These are phyloP conservation scores for Xestoiulus laeticollis DNA, from an alignment of 2,888 invertebrate genomes.

Conservation along the genomic window DNA sequence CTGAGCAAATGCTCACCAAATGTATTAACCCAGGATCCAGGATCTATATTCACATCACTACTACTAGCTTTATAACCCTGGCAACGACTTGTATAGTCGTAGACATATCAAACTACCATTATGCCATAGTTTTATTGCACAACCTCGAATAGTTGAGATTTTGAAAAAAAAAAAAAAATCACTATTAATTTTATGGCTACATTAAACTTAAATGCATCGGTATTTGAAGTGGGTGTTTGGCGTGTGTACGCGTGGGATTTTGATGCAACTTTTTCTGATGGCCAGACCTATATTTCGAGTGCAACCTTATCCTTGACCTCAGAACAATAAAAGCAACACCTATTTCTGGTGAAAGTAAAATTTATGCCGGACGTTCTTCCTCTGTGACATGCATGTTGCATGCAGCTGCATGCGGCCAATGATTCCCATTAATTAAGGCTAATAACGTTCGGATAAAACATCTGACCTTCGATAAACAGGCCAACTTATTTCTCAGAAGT, in stretches of 20 bases:
- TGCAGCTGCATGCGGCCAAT: neutral
- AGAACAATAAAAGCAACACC: slow-evolving; percentile 22
- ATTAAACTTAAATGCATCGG: neutral
- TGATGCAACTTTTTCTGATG: neutral
- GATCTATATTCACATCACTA: too few relatives aligned
- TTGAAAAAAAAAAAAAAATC: too few relatives aligned
- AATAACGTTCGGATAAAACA: neutral
- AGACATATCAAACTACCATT: neutral
- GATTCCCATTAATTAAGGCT: neutral
- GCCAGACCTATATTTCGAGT: slow-evolving; percentile 1
- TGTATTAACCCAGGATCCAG: too few relatives aligned
- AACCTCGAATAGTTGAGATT: neutral
- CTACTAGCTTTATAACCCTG: too few relatives aligned
- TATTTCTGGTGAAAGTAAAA: neutral
- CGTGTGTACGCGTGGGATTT: neutral
- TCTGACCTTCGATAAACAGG: neutral
- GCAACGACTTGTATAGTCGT: too few relatives aligned
- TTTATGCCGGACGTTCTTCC: slow-evolving; percentile 20
- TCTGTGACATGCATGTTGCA: neutral
- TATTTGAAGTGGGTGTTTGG: neutral
- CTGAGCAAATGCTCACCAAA: too few relatives aligned
- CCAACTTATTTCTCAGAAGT: neutral
- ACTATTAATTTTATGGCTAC: neutral
- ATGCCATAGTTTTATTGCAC: neutral
- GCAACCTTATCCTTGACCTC: slow-evolving; percentile 13